Evolutionary conservation across 2,888 invertebrate genomes (phyloP), one percentile per base, ranked within the genome.

Genomic region (Scaptomyza reducta): DNA sequence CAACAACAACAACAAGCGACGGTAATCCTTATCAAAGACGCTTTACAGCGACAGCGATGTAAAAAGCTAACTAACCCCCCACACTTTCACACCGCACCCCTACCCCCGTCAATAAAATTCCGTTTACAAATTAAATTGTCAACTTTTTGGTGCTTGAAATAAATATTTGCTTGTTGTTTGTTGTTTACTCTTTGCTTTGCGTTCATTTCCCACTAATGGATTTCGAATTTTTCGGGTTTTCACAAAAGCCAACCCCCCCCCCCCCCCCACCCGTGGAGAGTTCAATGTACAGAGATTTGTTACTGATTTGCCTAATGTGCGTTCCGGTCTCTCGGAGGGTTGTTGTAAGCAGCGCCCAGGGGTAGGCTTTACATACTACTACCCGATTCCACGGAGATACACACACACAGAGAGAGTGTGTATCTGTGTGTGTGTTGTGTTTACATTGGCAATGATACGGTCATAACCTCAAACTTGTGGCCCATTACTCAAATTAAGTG

Each of bases 401-500:
- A 16, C 9, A 10, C 27, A 27, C 6, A 16, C 9, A 10, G 40
- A 29, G 47, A 38, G 1, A 11, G n/a, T 33, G 33, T n/a, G 33
- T 33, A 33, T 13, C 2, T 22, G 22, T 22, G 22, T 22, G 22
- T 22, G 1, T 31, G 42, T 70, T 45, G 40, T 83, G 85, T 87
- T 83, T 87, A 87, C 82, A 86, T 83, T 87, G 66, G 77, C 87
- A 87, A 84, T 82, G 82, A 82, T 87, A 82, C 80, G 50, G 84
- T 68, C 75, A 61, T 78, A 82, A 78, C 82, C 87, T 85, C 82
- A 74, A 70, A 73, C 47, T 60, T 64, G 67, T 66, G 72, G 83
- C 77, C 89, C 88, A 87, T 89, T 89, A 89, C 89, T 85, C 83
- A 89, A 88, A 89, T 89, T 89, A 89, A 89, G 88, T 89, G 89